Evolutionary conservation across 2,797 vertebrate genomes (phyloP).

Genomic region (Macropus fuliginosus): DNA sequence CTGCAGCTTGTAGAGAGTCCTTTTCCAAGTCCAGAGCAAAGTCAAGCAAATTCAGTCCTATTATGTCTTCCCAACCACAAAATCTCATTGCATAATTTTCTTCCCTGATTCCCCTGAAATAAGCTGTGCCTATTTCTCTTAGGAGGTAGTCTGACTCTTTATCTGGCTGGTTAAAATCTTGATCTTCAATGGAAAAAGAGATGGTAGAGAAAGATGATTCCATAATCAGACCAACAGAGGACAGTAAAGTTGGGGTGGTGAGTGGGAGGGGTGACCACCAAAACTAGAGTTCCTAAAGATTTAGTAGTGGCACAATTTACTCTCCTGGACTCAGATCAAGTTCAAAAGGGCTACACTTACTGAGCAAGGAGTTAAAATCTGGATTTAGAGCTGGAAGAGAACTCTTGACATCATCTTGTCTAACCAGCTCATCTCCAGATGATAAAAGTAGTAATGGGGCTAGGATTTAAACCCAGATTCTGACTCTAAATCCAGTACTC

Average conservation of each 20-base stretch:
- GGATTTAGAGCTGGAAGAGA: neutral
- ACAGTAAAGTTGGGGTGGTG: neutral
- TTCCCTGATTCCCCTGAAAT: neutral
- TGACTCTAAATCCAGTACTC: neutral
- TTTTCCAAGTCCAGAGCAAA: neutral
- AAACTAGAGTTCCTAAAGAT: too few relatives aligned
- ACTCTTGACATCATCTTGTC: neutral
- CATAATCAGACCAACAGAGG: neutral
- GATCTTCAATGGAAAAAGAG: slow-evolving; percentile 67
- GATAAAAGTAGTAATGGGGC: neutral
- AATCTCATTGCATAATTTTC: slow-evolving; percentile 16
- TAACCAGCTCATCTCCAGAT: neutral
- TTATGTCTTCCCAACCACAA: neutral
- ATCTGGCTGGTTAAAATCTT: neutral
- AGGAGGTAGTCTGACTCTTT: neutral
- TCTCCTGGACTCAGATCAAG: neutral
- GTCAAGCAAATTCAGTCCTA: neutral
- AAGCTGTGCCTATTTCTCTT: neutral
- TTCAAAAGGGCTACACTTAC: neutral
- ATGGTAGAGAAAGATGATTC: slow-evolving; percentile 51
- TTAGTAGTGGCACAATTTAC: neutral
- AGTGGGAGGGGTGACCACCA: too few relatives aligned
- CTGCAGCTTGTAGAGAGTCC: neutral
- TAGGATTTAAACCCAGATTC: neutral
- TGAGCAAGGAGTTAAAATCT: neutral